These are phyloP conservation scores for Spisula subtruncata DNA, from an alignment of 2,888 invertebrate genomes.

Conservation along the genomic window DNA sequence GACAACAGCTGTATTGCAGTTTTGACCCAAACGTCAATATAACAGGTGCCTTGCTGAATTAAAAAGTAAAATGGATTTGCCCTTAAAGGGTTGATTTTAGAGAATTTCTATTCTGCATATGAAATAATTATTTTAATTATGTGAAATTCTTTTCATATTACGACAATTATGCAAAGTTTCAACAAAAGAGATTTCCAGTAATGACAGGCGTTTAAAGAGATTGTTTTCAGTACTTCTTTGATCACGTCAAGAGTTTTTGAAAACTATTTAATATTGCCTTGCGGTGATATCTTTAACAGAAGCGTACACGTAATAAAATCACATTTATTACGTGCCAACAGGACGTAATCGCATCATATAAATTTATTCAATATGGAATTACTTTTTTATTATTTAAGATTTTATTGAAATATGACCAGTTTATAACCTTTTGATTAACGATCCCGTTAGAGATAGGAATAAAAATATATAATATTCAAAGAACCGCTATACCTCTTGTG, in stretches of 20 bases:
- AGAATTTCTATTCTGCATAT: constrained; percentile 32
- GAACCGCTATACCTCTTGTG: no score
- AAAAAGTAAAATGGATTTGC: constrained; percentile 32
- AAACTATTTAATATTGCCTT: background rate
- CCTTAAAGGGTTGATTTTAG: constrained; percentile 16
- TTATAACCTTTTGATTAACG: no score
- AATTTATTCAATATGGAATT: background rate
- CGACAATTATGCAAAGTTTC: constrained; percentile 31
- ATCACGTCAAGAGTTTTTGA: background rate
- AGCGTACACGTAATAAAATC: background rate
- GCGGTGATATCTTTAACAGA: background rate
- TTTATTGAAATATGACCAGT: no score
- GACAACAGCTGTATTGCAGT: constrained; percentile 43
- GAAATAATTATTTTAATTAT: constrained; percentile 34
- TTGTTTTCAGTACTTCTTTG: constrained; percentile 1
- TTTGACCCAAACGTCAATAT: constrained; percentile 28
- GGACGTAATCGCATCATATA: background rate
- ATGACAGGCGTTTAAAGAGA: constrained; percentile 17
- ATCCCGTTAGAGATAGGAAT: no score
- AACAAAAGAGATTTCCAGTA: constrained; percentile 2
- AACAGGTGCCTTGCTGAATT: constrained; percentile 38
- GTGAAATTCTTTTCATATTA: constrained; percentile 38
- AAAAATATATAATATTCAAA: no score
- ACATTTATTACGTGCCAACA: background rate
- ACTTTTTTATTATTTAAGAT: no score